phyloP scores from a whole-genome alignment of 2,888 invertebrate species.

The Rhingia campestris region DNA sequence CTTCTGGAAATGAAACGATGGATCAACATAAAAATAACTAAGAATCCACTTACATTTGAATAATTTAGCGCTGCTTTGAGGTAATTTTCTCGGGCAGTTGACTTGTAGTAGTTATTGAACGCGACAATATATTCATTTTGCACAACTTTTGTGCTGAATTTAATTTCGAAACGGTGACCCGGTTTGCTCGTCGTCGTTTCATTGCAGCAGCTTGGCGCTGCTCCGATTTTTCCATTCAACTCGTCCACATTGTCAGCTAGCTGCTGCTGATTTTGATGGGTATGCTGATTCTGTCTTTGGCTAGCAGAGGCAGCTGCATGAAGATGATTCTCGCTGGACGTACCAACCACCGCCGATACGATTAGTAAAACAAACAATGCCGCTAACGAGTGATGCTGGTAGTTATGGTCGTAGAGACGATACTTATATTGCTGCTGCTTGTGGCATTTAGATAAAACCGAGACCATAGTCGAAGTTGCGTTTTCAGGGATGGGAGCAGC shows the following conservation, averaged over 20 bases:
- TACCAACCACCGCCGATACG: slow-evolving; percentile 59
- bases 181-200: slow-evolving; percentile 48
- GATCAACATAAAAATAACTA: slow-evolving; percentile 22
- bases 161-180: slow-evolving; percentile 69
- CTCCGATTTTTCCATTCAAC: slow-evolving; percentile 25
- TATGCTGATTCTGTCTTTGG: slow-evolving; percentile 46
- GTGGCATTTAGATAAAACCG: slow-evolving; percentile 54
- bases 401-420: slow-evolving; percentile 19
- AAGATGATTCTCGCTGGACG: slow-evolving; percentile 60
- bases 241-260: slow-evolving; percentile 32
- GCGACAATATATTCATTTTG: slow-evolving; percentile 92
- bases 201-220: slow-evolving; percentile 52
- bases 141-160: slow-evolving; percentile 86
- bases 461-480: slow-evolving; percentile 62
- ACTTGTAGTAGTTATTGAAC: slow-evolving; percentile 92
- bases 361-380: slow-evolving; percentile 70
- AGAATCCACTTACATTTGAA: slow-evolving; percentile 66
- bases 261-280: slow-evolving; percentile 27
- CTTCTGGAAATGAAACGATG: slow-evolving; percentile 31
- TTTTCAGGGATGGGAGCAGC: slow-evolving; percentile 32
- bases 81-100: slow-evolving; percentile 88
- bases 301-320: slow-evolving; percentile 36
- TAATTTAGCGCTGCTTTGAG: slow-evolving; percentile 89
- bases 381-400: slow-evolving; percentile 53
- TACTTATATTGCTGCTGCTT: slow-evolving; percentile 27